phyloP scores from a whole-genome alignment of 2,113 vertebrate species.

The Phylloscopus whistleri region DNA sequence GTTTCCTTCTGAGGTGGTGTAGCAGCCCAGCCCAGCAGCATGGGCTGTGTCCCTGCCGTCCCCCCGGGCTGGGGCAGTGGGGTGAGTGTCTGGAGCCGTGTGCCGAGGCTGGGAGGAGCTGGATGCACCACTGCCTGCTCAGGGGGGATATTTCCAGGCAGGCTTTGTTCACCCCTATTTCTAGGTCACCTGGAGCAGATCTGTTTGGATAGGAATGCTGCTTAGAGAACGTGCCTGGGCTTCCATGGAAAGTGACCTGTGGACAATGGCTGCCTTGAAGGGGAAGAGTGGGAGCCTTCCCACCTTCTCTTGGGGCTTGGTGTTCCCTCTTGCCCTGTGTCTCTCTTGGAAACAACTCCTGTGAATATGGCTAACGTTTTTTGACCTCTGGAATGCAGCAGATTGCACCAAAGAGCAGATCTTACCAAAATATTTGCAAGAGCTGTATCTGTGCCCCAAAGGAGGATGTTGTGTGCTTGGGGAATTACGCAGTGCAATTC shows the following conservation, averaged over 20 bases:
- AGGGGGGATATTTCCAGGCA: neutral
- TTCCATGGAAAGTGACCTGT: neutral
- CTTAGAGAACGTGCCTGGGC: neutral
- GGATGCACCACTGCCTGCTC: neutral
- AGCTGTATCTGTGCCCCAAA: neutral
- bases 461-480: neutral
- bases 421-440: neutral
- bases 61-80: neutral
- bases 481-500: neutral
- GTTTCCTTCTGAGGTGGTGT: neutral
- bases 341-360: neutral
- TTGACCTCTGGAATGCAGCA: conserved; percentile 49
- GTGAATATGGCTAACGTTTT: neutral
- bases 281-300: neutral
- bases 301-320: neutral
- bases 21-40: neutral
- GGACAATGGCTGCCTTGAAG: neutral
- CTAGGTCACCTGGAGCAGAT: neutral
- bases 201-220: neutral
- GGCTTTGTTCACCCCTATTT: neutral
- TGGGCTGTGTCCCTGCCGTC: neutral
- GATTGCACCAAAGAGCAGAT: conserved; percentile 36
- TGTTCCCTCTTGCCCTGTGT: neutral
- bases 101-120: neutral
- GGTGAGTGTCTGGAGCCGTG: neutral